Base-by-base conservation (phyloP, 2,113 vertebrate species). In the Acanthisitta chloris region DNA sequence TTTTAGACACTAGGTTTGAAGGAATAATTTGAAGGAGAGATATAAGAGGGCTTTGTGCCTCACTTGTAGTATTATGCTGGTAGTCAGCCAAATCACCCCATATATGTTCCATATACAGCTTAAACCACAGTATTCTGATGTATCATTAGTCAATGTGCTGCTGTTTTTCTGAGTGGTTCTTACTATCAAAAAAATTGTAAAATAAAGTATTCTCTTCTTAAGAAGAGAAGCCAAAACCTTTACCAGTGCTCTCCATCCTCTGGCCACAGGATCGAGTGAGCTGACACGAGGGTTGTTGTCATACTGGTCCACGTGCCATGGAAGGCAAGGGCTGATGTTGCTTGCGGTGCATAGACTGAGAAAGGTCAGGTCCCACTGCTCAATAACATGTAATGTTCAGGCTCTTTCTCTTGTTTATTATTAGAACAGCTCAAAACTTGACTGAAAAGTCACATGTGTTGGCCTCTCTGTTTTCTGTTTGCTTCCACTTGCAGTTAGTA, bases 181-280 rank as follows among this genome's bases (percentile, higher is more conserved):
- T 76, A 33, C 57, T 93, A 51, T 48, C n/a, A 6, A 29, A 46
- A 28, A 17, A 21, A 14, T 21, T 72, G 14, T 58, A 66, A 70
- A 70, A 66, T 24, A 21, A 55, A 66, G 4, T 21, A 1, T 49
- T 57, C 18, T 43, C n/a, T 43, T 49, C 10, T 8, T 3, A 3
- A 59, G 69, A 62, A 80, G 64, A 10, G 79, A 80, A 64, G 0
- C 18, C 14, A 8, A 25, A 64, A 51, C 61, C 65, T 87, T 83
- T 64, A 31, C 8, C 28, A 16, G 34, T 18, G 69, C 26, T 45
- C 8, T 64, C 29, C 25, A 14, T 62, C 46, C 54, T 24, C 20
- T n/a, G 38, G 55, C n/a, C 21, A 1, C 0, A 1, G 64, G 5
- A 78, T 46, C 0, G 2, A 62, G 59, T 3, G 2, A 25, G 73